Conservation (phyloP, 2,113 vertebrate species). For the Meriones unguiculatus region DNA sequence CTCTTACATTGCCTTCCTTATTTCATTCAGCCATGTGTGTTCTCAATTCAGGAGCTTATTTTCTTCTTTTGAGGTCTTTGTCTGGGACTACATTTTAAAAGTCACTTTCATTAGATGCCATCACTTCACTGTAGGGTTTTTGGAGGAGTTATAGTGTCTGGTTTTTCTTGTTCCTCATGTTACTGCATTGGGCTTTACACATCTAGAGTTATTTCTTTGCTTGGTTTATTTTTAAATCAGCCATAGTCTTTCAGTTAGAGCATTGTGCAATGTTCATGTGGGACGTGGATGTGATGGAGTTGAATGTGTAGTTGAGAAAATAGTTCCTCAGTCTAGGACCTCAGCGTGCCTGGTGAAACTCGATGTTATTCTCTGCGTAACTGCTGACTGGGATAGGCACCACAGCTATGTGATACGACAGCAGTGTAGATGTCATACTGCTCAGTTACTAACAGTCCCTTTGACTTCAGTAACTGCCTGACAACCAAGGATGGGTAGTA, state of each 20-base stretch:
- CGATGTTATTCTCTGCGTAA: not conserved
- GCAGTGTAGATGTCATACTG: not conserved
- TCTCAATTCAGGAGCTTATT: not conserved
- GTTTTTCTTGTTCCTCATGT: not conserved
- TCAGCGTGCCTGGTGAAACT: not conserved
- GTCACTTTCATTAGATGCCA: not conserved
- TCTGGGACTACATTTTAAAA: not conserved
- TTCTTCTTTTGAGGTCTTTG: not conserved
- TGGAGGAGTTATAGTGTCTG: not conserved
- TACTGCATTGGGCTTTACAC: not conserved
- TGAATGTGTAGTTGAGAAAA: not conserved
- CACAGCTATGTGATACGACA: not conserved
- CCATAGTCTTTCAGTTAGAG: not conserved
- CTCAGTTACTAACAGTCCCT: not conserved
- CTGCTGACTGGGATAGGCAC: not conserved
- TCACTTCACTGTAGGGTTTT: not conserved
- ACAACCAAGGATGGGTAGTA: not conserved
- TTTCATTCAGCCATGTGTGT: not conserved
- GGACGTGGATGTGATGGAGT: not conserved
- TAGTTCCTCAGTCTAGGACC: not conserved
- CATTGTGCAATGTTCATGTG: not conserved
- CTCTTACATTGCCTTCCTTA: not conserved
- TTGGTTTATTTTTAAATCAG: not conserved
- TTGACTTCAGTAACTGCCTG: not conserved
- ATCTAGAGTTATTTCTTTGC: not conserved